phyloP scores from a whole-genome alignment of 2,797 vertebrate species.

The Coilia nasus region DNA sequence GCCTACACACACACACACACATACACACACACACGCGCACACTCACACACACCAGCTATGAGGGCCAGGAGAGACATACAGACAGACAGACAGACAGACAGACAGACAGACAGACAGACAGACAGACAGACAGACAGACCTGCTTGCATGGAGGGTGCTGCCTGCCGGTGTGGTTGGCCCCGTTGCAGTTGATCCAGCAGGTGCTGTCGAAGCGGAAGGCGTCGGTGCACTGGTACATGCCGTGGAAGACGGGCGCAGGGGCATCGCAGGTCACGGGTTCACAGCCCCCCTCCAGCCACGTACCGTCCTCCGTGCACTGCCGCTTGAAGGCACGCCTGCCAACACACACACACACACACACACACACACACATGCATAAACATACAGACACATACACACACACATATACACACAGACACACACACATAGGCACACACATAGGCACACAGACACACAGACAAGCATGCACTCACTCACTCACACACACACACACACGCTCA shows the following conservation, averaged over 20 bases:
- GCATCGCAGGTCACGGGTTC: constrained; percentile 91
- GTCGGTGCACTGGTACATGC: constrained; percentile 90
- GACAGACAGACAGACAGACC: constrained; percentile 74
- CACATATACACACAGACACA: not conserved
- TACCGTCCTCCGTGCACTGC: constrained; percentile 93
- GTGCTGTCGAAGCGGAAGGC: constrained; percentile 95
- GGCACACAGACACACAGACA: too few species aligned
- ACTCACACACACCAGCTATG: not conserved
- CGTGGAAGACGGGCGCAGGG: constrained; percentile 89
- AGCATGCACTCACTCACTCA: too few species aligned
- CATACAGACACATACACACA: not conserved
- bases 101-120: not conserved
- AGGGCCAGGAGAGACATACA: too few species aligned
- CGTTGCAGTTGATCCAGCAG: constrained; percentile 86
- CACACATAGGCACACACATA: too few species aligned
- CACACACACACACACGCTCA: too few species aligned
- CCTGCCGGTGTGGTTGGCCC: constrained; percentile 75
- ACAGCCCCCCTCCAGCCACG: constrained; percentile 88
- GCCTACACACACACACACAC: not conserved
- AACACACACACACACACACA: not conserved
- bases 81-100: not conserved
- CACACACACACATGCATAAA: not conserved
- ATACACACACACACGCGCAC: not conserved
- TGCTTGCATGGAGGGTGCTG: constrained; percentile 78
- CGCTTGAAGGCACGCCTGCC: constrained; percentile 90